phyloP scores from a whole-genome alignment of 1,140 invertebrate species.

The Ditylenchus dipsaci region DNA sequence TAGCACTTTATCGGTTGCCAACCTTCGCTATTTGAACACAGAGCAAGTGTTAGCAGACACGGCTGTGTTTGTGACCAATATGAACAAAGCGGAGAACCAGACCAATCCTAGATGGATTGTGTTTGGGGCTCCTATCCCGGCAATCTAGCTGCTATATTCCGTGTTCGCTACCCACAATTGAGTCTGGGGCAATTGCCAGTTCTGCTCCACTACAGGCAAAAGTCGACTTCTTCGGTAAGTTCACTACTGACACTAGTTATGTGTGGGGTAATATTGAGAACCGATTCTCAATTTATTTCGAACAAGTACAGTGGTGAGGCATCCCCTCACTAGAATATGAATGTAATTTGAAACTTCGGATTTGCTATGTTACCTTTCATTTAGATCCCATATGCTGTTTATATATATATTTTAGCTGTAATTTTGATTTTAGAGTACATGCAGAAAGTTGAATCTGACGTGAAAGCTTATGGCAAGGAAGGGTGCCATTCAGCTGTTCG shows the following conservation, averaged over 20 bases:
- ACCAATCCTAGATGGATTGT: neutral
- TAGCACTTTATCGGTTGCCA: neutral
- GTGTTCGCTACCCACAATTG: constrained; percentile 81
- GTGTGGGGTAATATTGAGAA: too few relatives aligned
- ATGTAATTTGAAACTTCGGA: too few relatives aligned
- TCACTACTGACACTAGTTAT: neutral
- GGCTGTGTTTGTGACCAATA: neutral
- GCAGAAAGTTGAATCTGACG: neutral
- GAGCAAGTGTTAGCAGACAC: neutral
- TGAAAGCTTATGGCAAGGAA: neutral
- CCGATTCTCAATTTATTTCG: too few relatives aligned
- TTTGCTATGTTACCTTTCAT: too few relatives aligned
- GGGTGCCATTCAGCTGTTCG: neutral
- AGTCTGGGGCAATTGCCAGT: constrained; percentile 74
- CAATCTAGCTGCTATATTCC: constrained; percentile 75
- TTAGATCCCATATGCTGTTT: too few relatives aligned
- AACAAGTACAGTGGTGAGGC: too few relatives aligned
- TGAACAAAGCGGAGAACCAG: neutral
- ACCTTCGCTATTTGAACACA: neutral
- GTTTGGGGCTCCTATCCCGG: neutral
- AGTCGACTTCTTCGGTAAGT: constrained; percentile 68
- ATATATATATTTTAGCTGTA: too few relatives aligned
- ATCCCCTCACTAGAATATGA: too few relatives aligned
- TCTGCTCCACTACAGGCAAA: constrained; percentile 79
- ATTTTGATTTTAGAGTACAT: neutral